Percentiles rank a stretch among this genome's conserved stretches.
Conservation (phyloP, 2,797 vertebrate species). For the Philypnodon macrostomus region DNA sequence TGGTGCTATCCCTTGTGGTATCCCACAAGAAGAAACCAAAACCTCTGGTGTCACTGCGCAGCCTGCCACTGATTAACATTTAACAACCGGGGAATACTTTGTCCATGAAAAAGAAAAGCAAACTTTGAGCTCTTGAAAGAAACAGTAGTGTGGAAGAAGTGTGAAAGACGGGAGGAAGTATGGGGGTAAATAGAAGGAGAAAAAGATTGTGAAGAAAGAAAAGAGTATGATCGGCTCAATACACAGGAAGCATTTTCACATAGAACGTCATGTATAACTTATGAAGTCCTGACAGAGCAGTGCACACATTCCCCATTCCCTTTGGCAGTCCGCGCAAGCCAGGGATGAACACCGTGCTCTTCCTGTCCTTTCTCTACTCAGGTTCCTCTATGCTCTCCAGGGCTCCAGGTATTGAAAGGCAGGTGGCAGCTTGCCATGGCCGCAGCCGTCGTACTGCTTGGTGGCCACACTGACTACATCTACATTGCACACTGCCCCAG, state of each 20-base stretch:
- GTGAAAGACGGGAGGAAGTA: slow-evolving; percentile 20
- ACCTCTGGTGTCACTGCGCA: slow-evolving; percentile 37
- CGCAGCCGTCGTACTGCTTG: slow-evolving; percentile 17
- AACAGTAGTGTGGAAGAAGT: slow-evolving; percentile 24
- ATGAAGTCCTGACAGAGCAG: slow-evolving; percentile 74
- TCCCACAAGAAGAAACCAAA: slow-evolving; percentile 37
- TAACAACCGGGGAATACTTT: slow-evolving; percentile 72
- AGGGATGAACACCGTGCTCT: slow-evolving; percentile 70
- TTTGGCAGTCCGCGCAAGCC: slow-evolving; percentile 65
- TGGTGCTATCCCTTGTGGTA: slow-evolving; percentile 17
- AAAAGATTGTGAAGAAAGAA: too few species aligned
- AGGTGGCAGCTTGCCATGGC: slow-evolving; percentile 14
- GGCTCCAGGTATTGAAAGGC: slow-evolving; percentile 38
- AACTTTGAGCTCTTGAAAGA: slow-evolving; percentile 70
- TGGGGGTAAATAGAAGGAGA: slow-evolving; percentile 33
- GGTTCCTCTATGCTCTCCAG: slow-evolving; percentile 28
- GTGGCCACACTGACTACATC: slow-evolving; percentile 33
- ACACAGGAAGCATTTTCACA: slow-evolving; percentile 77
- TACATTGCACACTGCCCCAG: slow-evolving; percentile 26
- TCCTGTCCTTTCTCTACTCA: slow-evolving; percentile 38
- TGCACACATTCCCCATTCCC: slow-evolving; percentile 67
- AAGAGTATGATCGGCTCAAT: slow-evolving; percentile 61
- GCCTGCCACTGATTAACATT: slow-evolving; percentile 70
- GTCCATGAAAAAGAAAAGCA: slow-evolving; percentile 63
- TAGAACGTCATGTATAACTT: slow-evolving; percentile 75